A percentile compares a stretch with the other conserved stretches of the same genome.
Conservation (phyloP, 2,797 vertebrate genomes). For the Pseudopleuronectes americanus region DNA sequence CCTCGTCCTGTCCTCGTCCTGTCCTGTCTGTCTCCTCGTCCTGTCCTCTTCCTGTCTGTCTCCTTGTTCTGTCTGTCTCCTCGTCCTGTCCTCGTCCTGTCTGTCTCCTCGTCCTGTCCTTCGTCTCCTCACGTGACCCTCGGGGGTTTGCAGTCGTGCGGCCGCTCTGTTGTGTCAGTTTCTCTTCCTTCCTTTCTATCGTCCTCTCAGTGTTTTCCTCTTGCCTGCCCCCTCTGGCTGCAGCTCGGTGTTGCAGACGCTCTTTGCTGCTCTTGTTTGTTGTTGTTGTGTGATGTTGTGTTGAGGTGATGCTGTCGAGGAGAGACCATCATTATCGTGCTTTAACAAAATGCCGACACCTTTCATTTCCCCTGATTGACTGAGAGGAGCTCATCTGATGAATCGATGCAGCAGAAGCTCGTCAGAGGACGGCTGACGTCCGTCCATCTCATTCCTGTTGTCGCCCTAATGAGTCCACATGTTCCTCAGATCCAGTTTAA, state of each 20-base stretch:
- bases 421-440: constrained; percentile 19
- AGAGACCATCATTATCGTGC: constrained; percentile 22
- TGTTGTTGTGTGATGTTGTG: constrained; percentile 10
- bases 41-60: background rate
- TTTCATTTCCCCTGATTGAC: constrained; percentile 20
- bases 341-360: constrained; percentile 10
- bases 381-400: constrained; percentile 4
- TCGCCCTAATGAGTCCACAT: constrained; percentile 57
- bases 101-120: too few relatives aligned
- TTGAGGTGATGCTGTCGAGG: background rate
- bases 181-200: constrained; percentile 11
- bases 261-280: constrained; percentile 8
- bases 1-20: too few relatives aligned
- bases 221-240: background rate
- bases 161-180: constrained; percentile 2
- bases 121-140: too few relatives aligned
- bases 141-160: constrained; percentile 2
- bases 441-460: constrained; percentile 15
- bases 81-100: background rate
- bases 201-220: constrained; percentile 6
- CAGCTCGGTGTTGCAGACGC: background rate
- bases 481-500: constrained; percentile 25
- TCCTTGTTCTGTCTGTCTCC: background rate
- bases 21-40: too few relatives aligned
- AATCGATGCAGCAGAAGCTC: constrained; percentile 28